Base-by-base conservation (phyloP, 2,113 vertebrate species). In the Sander lucioperca region DNA sequence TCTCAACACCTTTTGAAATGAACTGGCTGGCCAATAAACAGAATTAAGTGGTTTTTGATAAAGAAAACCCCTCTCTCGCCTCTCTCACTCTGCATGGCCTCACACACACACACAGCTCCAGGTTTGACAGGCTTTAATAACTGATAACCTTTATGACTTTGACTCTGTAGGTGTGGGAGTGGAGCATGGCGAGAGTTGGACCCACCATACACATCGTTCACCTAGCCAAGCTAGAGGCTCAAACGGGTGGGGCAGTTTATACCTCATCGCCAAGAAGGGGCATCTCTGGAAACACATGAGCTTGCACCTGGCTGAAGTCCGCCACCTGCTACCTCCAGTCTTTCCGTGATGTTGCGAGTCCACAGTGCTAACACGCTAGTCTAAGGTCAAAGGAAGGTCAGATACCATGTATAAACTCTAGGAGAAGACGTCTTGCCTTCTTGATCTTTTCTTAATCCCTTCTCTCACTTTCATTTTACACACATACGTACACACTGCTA, bases 1-100 rank as follows among this genome's bases (percentile, higher is more conserved):
- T 65, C 84, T 94, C 91, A 91, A 87, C 91, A 88, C 83, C 85
- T 91, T 92, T 89, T 82, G 74, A 90, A 90, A 92, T 80, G 36
- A 93, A 90, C 75, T 78, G 82, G 53, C 76, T 63, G 73, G 57
- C 87, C 80, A 85, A 86, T 85, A 83, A 83, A 86, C 80, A 83
- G 79, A 86, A 82, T 79, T 85, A 86, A 92, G 83, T 88, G 85
- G 67, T 73, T 83, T 88, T 91, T 86, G 57, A 85, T 88, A 89
- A 82, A 66, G 33, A 74, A 78, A 84, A 67, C 75, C 68, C 13
- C n/a, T 61, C 64, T 74, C 21, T 83, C 30, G 19, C 57, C 25
- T 21, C 70, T 82, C 78, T 74, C 62, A 19, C 77, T 69, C 61
- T 56, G 79, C 78, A 66, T 57, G 85, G 61, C n/a, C 63, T 77